Conservation (phyloP, 2,888 invertebrate genomes). For the Anoncus sp. region DNA sequence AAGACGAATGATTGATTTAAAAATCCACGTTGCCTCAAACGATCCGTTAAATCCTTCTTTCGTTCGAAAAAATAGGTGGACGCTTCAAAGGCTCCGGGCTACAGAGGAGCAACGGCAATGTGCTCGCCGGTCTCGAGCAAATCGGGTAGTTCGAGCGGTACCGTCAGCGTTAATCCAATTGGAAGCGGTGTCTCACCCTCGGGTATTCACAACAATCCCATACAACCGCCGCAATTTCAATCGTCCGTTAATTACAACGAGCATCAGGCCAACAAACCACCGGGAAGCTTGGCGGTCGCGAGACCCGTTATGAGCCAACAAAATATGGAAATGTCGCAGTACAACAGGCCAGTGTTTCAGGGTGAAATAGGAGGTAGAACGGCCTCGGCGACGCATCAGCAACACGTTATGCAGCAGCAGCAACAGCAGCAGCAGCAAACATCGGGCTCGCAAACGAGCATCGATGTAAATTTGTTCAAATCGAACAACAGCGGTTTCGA, state of each 20-base stretch:
- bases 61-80: slow-evolving; percentile 86
- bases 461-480: slow-evolving; percentile 78
- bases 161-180: slow-evolving; percentile 76
- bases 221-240: slow-evolving; percentile 77
- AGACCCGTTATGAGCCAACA: slow-evolving; percentile 78
- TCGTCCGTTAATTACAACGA: slow-evolving; percentile 76
- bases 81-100: slow-evolving; percentile 96
- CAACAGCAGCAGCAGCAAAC: slow-evolving; percentile 76
- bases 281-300: slow-evolving; percentile 79
- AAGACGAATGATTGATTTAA: not conserved
- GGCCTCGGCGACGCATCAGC: slow-evolving; percentile 67
- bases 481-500: slow-evolving; percentile 74
- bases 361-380: slow-evolving; percentile 74
- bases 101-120: slow-evolving; percentile 89
- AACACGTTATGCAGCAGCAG: slow-evolving; percentile 76
- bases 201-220: slow-evolving; percentile 74
- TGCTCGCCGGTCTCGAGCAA: slow-evolving; percentile 91
- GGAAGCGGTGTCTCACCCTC: slow-evolving; percentile 74
- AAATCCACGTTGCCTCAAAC: not conserved
- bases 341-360: slow-evolving; percentile 77
- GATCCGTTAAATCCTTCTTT: not conserved
- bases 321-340: slow-evolving; percentile 75
- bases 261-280: slow-evolving; percentile 75
- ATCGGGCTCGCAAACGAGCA: slow-evolving; percentile 75
- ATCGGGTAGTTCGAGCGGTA: slow-evolving; percentile 80